Conservation (phyloP, 2,797 vertebrate species). For the Sebastes matsubarae region DNA sequence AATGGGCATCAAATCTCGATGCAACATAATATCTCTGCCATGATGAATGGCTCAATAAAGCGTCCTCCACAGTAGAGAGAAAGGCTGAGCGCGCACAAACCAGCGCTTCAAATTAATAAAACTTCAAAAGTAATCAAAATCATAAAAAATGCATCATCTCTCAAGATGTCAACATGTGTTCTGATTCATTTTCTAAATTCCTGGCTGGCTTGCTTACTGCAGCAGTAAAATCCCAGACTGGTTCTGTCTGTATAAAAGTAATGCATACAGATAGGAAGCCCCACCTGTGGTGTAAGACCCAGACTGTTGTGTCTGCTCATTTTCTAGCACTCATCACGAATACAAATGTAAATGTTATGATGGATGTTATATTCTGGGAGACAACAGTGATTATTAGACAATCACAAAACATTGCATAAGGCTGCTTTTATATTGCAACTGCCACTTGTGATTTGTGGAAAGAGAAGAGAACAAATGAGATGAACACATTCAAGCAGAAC, state of each 20-base stretch:
- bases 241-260: neutral
- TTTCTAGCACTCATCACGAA: neutral
- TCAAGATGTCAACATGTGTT: neutral
- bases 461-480: conserved; percentile 1
- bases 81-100: neutral
- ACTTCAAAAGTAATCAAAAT: conserved; percentile 1
- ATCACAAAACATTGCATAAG: conserved; percentile 11
- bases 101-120: neutral
- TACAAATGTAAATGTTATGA: neutral
- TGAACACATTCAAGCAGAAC: conserved; percentile 8
- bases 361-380: neutral
- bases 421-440: conserved; percentile 11
- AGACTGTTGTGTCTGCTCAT: neutral
- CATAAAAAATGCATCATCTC: neutral
- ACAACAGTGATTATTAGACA: neutral
- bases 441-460: conserved; percentile 7
- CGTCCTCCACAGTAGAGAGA: neutral
- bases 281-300: neutral
- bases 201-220: neutral
- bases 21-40: conserved; percentile 25
- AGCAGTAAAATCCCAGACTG: neutral
- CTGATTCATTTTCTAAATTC: neutral
- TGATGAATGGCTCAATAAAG: conserved; percentile 40
- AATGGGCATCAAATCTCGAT: conserved; percentile 12
- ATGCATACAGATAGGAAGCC: neutral